A percentile compares a stretch with the other conserved stretches of the same genome.
These are phyloP conservation scores for Caenorhabditis sp. DNA, from an alignment of 2,888 invertebrate genomes.

Conservation along the genomic window DNA sequence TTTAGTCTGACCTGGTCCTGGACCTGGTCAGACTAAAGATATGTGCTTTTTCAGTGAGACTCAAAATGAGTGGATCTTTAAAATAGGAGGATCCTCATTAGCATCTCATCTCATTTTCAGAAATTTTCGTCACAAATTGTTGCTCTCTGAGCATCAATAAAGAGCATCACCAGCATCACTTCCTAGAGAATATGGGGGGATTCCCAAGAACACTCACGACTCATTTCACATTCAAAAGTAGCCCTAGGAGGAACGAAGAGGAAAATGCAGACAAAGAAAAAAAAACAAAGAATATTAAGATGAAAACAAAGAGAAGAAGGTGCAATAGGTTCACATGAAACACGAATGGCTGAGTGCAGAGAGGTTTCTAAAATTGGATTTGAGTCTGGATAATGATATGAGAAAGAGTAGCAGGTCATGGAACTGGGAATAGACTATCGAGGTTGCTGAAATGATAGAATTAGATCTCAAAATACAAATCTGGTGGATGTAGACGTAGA, in stretches of 20 bases:
- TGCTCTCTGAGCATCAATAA: constrained; percentile 41
- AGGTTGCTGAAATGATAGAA: too few relatives aligned
- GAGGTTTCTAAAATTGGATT: background rate
- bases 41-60: too few relatives aligned
- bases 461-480: too few relatives aligned
- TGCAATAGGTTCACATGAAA: constrained; percentile 4
- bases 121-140: constrained; percentile 8
- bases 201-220: constrained; percentile 6
- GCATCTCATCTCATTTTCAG: constrained; percentile 4
- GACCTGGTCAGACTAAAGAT: too few relatives aligned
- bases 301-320: background rate
- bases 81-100: background rate
- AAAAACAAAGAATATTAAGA: background rate
- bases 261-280: background rate
- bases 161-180: constrained; percentile 1
- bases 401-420: background rate
- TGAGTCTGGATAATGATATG: background rate
- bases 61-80: constrained; percentile 1
- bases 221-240: constrained; percentile 10
- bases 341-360: background rate
- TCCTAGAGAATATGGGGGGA: constrained; percentile 19
- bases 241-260: background rate
- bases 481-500: too few relatives aligned
- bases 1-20: too few relatives aligned
- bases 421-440: background rate